Base-by-base conservation (phyloP, 2,888 invertebrate species). In the Steinernema scapterisci region DNA sequence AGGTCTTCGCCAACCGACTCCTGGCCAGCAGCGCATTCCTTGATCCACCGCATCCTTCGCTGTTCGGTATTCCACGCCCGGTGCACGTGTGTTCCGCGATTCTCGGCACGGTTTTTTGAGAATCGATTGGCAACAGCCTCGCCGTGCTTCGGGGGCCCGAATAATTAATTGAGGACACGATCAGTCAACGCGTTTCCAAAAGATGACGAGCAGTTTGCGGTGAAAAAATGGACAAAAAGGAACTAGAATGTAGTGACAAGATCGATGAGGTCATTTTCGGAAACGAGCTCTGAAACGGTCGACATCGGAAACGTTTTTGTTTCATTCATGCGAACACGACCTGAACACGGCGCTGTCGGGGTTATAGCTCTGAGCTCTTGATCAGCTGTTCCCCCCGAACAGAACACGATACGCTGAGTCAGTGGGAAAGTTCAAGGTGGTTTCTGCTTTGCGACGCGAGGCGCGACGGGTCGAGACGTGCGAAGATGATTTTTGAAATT, bases 41-140 rank as follows among this genome's bases (percentile, higher is more conserved):
- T 38, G 38, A 38, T 38, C 38, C 38, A 38, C 5, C 9, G 38
- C 38, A n/a, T 38, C 38, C 9, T 9, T 3, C 5, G 38, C 38
- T 38, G 38, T 38, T 38, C 38, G 38, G 38, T 6, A 38, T 3
- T 38, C 38, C 5, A 6, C n/a, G n/a, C 5, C 38, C 9, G 38
- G 38, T 38, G 5, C 38, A 38, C 38, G 38, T 38, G 38, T 9
- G 9, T 38, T 38, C 38, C 38, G 38, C 38, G 38, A 38, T 38
- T 38, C 38, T 38, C 38, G 38, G 9, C 38, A 38, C 9, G 9
- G 38, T 38, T 63, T 63, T 63, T 63, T 63, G n/a, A 9, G 31
- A 63, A 27, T n/a, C 63, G 27, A n/a, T 31, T 63, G 63, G 63
- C 63, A 63, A 63, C 63, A 31, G 25, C 63, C 63, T n/a, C n/a